A percentile compares a stretch with the other conserved stretches of the same genome.
Evolutionary conservation across 2,113 vertebrate species (phyloP).

Genomic region (Ceuthmochares aereus): DNA sequence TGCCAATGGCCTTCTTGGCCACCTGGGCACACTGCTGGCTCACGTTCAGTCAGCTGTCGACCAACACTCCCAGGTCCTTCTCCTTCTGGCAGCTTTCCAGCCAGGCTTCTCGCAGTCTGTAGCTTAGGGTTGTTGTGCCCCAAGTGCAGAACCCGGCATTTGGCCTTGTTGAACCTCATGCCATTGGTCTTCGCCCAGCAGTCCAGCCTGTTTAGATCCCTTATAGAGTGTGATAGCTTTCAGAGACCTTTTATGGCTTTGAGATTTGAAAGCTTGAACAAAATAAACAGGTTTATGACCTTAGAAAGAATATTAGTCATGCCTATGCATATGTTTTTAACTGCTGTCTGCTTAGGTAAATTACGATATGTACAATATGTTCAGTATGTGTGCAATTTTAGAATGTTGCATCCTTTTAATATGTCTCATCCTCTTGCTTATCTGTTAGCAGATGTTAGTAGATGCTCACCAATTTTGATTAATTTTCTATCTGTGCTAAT

Average conservation of each 20-base stretch:
- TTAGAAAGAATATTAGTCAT: slow-evolving; percentile 13
- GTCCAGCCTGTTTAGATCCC: too few relatives aligned
- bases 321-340: neutral
- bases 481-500: slow-evolving; percentile 1
- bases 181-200: too few relatives aligned
- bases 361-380: neutral
- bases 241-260: neutral
- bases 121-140: too few relatives aligned
- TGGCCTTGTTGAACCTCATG: too few relatives aligned
- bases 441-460: neutral
- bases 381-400: neutral
- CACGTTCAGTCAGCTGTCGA: too few relatives aligned
- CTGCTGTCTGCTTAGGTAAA: neutral
- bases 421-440: neutral
- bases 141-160: too few relatives aligned
- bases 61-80: too few relatives aligned
- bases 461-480: neutral
- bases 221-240: neutral
- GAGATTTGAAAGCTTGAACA: neutral
- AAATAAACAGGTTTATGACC: slow-evolving; percentile 7
- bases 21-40: neutral
- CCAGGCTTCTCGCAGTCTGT: too few relatives aligned
- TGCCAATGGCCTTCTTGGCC: neutral
- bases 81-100: too few relatives aligned
- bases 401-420: neutral